These are phyloP conservation scores for Bathynomus jamesi DNA, from an alignment of 1,140 invertebrate genomes.

Conservation along the genomic window DNA sequence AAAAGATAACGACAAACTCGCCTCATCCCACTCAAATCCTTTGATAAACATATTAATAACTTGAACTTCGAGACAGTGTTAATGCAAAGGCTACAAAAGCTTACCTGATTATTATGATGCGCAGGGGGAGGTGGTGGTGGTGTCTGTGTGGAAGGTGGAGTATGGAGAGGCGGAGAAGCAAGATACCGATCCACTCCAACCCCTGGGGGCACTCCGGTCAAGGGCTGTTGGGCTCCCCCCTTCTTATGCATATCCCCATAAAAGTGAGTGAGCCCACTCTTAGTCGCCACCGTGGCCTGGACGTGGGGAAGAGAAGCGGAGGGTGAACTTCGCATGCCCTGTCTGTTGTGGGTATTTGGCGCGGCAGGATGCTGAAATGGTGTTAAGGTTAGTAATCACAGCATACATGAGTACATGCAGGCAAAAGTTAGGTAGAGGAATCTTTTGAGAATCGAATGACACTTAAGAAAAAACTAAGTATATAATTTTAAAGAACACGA, in stretches of 20 bases:
- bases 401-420: too few species aligned
- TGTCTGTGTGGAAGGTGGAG: background rate
- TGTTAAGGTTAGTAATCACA: background rate
- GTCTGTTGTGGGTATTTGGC: background rate
- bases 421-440: too few species aligned
- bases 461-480: too few species aligned
- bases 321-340: background rate
- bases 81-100: background rate
- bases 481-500: too few species aligned
- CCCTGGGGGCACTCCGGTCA: background rate
- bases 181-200: background rate
- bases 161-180: background rate
- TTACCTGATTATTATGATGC: background rate
- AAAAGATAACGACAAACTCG: too few species aligned
- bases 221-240: background rate
- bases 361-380: background rate
- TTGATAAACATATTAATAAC: too few species aligned
- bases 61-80: too few species aligned
- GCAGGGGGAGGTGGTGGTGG: background rate
- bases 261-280: background rate
- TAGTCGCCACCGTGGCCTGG: background rate
- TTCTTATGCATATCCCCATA: background rate
- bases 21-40: too few species aligned
- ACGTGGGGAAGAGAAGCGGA: background rate
- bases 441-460: too few species aligned